Evolutionary conservation across 2,113 vertebrate species (phyloP), one percentile per base, ranked within the genome.

Genomic region (Ciconia maguari): DNA sequence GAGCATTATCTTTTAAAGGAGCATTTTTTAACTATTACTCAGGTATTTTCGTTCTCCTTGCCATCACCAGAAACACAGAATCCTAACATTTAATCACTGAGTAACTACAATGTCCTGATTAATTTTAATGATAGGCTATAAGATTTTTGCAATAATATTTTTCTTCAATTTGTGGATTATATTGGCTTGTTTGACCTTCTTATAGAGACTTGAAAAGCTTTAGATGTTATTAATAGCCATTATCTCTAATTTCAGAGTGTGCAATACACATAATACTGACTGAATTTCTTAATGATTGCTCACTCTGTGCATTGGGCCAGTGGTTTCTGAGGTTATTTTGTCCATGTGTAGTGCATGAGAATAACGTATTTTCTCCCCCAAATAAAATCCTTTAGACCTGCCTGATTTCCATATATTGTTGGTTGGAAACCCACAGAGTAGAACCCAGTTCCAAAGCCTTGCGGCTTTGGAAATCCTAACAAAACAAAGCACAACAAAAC

Each of bases 111-210:
- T 44, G 18, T 44, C 27, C 26, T 69, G 58, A 94, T 86, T 90
- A 61, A 87, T 93, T 89, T 89, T 77, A 82, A n/a, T 65, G 65
- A 72, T 61, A 89, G 20, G 12, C 32, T 86, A 19, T 34, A 89
- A 77, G 52, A 83, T 24, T 92, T 94, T 65, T 84, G 58, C 70
- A 91, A 51, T 30, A 96, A 62, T 84, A 78, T 91, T 89, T 89
- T 90, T 84, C 36, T 81, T 87, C 44, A 82, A 19, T 84, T 91
- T 48, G 51, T 55, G 58, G 82, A 90, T 80, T 90, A 36, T 60
- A 42, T 65, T 75, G 64, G 74, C 70, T 87, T 87, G 30, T 76
- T 91, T 93, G 89, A 87, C 77, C 77, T 94, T 84, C 76, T 84
- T 41, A 44, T 6, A 49, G 30, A 90, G 69, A 92, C 16, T 25